Evolutionary conservation across 2,888 invertebrate species (phyloP).

Genomic region (Apodemia duryi): DNA sequence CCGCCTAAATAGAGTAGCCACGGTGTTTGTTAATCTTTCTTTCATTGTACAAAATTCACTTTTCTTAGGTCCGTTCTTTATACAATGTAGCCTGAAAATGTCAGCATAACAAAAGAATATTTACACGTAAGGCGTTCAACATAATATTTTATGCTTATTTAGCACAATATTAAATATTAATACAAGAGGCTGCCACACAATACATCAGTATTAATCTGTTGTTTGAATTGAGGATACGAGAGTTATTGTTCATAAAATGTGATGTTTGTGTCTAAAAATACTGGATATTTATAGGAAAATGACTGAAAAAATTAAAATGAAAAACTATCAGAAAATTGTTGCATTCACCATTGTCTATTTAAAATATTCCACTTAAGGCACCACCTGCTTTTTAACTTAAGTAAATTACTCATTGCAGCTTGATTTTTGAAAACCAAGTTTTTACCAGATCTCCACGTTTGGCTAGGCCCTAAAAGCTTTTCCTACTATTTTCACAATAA

Average conservation of each 20-base stretch:
- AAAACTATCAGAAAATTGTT: no score
- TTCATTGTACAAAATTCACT: conserved; percentile 59
- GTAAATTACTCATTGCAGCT: no score
- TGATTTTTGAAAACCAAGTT: no score
- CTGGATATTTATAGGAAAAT: no score
- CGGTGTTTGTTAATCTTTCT: conserved; percentile 68
- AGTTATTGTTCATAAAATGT: not conserved
- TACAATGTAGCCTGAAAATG: conserved; percentile 26
- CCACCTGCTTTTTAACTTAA: no score
- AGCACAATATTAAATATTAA: conserved; percentile 25
- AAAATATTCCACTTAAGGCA: no score
- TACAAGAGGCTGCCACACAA: conserved; percentile 13
- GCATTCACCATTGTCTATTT: no score
- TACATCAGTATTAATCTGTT: not conserved
- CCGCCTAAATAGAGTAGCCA: conserved; percentile 59
- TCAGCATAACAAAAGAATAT: conserved; percentile 29
- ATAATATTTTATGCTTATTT: conserved; percentile 29
- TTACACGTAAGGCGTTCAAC: conserved; percentile 26
- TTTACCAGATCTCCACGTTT: no score
- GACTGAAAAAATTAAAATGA: no score
- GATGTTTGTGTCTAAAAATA: no score
- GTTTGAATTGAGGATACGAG: not conserved
- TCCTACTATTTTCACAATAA: no score
- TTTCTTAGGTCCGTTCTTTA: conserved; percentile 29
- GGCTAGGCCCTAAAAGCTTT: no score